Base-by-base conservation (phyloP, 2,113 vertebrate genomes). In the cattle (Bos taurus) region DNA sequence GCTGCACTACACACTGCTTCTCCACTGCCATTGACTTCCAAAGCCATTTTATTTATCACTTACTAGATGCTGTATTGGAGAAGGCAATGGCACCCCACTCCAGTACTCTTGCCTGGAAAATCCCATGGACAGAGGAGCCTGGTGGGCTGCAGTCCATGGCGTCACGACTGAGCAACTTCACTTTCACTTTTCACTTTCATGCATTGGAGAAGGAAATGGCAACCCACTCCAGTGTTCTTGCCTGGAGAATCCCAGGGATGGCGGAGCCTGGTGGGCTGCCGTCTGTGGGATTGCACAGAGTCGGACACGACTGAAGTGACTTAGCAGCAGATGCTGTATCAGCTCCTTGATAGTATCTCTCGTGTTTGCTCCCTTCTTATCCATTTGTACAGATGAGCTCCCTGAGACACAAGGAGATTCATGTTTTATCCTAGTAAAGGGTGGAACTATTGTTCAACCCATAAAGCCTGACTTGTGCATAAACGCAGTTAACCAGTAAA, bases 231-330 rank as follows among this genome's bases (percentile, higher is more conserved):
- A 50, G 48, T 50, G 48, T 12, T 50, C 48, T 50, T 50, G 48
- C 48, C 11, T 50, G 48, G 48, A 50, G 48, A 50, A 50, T 50
- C 48, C 12, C 48, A 50, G 48, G 48, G 48, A 50, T 2, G 11
- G 48, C 7, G 2, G 48, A 50, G 48, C 60, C 13, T 62, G 28
- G 60, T 0, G 6, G 30, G 28, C 60, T 62, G 28, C 6, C 1
- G 7, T 62, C 15, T 14, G 3, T 33, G 60, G 14, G 60, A 28
- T 33, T 28, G 0, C 60, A 62, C 30, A 62, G 60, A 62, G 60
- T 16, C 0, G 0, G 60, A 62, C 60, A 62, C 0, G 6, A 33
- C 60, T 33, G 60, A 50, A 50, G 48, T 1, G 48, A 50, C 11
- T 50, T 13, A 50, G 48, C 48, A 50, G 48, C 48, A 50, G 30